Base-by-base conservation (phyloP, 1,140 invertebrate species). In the Bursaphelenchus mucronatus region DNA sequence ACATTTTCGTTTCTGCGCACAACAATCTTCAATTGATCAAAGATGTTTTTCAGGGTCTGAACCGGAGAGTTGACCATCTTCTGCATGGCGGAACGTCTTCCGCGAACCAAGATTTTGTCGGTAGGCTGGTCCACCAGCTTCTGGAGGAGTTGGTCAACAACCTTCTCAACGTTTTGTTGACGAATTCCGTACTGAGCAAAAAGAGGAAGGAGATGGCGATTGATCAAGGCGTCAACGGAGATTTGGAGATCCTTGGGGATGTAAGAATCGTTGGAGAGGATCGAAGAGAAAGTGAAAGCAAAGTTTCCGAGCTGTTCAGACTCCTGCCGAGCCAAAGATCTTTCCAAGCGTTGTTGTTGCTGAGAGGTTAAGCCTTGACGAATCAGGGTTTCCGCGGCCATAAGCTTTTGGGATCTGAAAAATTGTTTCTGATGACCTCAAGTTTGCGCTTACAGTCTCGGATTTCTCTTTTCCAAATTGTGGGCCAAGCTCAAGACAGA, bases 401-500 rank as follows among this genome's bases (percentile, higher is more conserved):
- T 39, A 11, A 30, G 51, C 51, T 52, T n/a, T 52, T 39, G n/a
- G 51, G 9, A 9, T 30, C 40, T 21, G 40, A 8, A 51, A n/a
- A 19, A 51, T 51, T 7, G 8, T 51, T 15, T 51, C 21, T 51
- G 21, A 13, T 19, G 21, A 8, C 8, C 15, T 10, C 15, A 8
- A 8, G 13, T 9, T n/a, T 10, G 54, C 6, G 13, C 54, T 55
- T 13, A 55, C 40, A n/a, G 7, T 59, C 45, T 39, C 19, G 57
- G 57, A 7, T 59, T 44, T n/a, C 13, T 17, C 40, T 46, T 50
- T 30, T 62, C 13, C 8, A 64, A 15, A 3, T 61, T n/a, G 8
- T 76, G 73, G 30, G 76, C 66, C 43, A 71, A 41, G 10, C 53
- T 61, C 44, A 66, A 54, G 8, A 78, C 50, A 43, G 68, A 66